phyloP scores from a whole-genome alignment of 2,888 invertebrate species.

The Tridacna crocea region DNA sequence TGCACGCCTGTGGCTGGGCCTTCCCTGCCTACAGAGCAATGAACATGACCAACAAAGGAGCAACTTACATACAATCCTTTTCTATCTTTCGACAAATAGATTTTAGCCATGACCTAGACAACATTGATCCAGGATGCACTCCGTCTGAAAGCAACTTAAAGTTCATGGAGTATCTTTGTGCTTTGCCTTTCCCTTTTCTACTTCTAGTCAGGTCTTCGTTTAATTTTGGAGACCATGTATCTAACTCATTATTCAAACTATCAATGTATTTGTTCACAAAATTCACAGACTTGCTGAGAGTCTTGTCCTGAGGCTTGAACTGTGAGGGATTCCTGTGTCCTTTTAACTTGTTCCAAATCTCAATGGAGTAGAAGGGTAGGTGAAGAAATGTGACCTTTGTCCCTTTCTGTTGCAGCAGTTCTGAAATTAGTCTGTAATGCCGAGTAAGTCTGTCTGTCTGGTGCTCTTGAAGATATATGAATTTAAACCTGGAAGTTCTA shows the following conservation, averaged over 20 bases:
- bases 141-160: conserved; percentile 23
- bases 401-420: background rate
- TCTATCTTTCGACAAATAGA: background rate
- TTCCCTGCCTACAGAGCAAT: conserved; percentile 7
- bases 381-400: conserved; percentile 6
- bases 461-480: background rate
- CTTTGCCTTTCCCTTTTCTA: conserved; percentile 14
- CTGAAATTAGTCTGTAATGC: background rate
- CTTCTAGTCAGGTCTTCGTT: conserved; percentile 21
- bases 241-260: background rate
- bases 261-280: background rate
- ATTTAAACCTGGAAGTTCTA: too few species aligned
- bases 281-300: background rate
- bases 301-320: background rate
- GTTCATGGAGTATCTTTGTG: conserved; percentile 15
- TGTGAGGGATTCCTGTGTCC: conserved; percentile 11
- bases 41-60: background rate
- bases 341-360: conserved; percentile 1
- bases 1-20: conserved; percentile 10
- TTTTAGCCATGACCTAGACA: conserved; percentile 17
- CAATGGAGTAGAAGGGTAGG: background rate
- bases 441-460: background rate
- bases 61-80: conserved; percentile 4
- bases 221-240: conserved; percentile 13
- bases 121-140: conserved; percentile 7